Evolutionary conservation across 2,113 vertebrate genomes (phyloP).

Genomic region (Nothobranchius kuhntae): DNA sequence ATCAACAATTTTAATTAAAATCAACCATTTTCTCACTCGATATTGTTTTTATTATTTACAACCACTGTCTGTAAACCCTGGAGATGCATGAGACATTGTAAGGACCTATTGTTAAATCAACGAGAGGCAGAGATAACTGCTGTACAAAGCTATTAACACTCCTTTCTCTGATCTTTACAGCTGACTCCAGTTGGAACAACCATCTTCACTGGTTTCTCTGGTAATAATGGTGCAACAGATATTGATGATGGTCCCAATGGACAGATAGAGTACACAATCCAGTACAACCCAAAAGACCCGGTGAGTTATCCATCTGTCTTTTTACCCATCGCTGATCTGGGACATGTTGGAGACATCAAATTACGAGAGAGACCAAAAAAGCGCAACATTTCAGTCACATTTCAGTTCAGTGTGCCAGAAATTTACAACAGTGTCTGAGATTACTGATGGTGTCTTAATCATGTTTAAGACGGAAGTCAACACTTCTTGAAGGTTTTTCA

Average conservation of each 20-base stretch:
- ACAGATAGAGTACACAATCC: conserved; percentile 96
- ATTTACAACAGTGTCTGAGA: too few relatives aligned
- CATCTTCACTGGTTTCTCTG: conserved; percentile 92
- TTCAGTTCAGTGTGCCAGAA: too few relatives aligned
- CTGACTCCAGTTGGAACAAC: conserved; percentile 96
- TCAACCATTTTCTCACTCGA: too few relatives aligned
- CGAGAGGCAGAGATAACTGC: conserved; percentile 22
- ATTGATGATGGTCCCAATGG: conserved; percentile 97
- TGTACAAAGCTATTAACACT: neutral
- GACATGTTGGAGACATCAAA: too few relatives aligned
- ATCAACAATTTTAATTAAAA: too few relatives aligned
- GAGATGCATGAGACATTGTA: conserved; percentile 19
- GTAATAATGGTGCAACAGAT: conserved; percentile 91
- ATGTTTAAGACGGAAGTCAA: too few relatives aligned
- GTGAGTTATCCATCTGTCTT: conserved; percentile 70
- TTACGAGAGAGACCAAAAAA: too few relatives aligned
- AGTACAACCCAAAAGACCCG: conserved; percentile 90
- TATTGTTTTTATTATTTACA: too few relatives aligned
- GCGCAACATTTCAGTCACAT: too few relatives aligned
- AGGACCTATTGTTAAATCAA: conserved; percentile 42
- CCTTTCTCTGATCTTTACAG: conserved; percentile 66
- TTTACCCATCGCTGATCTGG: neutral
- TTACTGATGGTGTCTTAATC: too few relatives aligned
- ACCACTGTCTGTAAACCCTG: too few relatives aligned
- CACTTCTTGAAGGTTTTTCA: too few relatives aligned